A percentile compares a stretch with the other conserved stretches of the same genome.
phyloP scores from a whole-genome alignment of 1,140 invertebrate species.

The Druon quercuslanigerum region DNA sequence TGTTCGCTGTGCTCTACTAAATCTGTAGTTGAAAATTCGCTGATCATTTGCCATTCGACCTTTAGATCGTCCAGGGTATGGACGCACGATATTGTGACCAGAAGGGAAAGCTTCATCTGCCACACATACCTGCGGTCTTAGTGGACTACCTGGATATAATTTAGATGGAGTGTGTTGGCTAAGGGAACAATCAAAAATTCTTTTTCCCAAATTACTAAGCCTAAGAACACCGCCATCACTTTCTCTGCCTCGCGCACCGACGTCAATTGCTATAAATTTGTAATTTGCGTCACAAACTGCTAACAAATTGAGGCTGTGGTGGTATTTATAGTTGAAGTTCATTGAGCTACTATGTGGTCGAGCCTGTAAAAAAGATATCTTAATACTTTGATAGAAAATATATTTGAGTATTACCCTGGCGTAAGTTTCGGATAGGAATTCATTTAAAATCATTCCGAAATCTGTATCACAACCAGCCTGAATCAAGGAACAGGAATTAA shows the following conservation, averaged over 20 bases:
- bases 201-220: slow-evolving; percentile 43
- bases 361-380: background rate
- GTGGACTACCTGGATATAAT: slow-evolving; percentile 47
- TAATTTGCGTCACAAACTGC: background rate
- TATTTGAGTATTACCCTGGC: too few relatives aligned
- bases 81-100: slow-evolving; percentile 58
- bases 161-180: slow-evolving; percentile 46
- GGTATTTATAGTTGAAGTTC: background rate
- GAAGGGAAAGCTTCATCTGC: slow-evolving; percentile 67
- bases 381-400: too few relatives aligned
- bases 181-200: slow-evolving; percentile 46
- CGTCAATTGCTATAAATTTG: too few relatives aligned
- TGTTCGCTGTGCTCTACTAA: slow-evolving; percentile 64
- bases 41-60: slow-evolving; percentile 51
- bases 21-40: slow-evolving; percentile 66
- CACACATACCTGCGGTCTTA: slow-evolving; percentile 60
- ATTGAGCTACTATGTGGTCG: background rate
- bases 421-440: too few relatives aligned
- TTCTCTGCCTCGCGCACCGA: too few relatives aligned
- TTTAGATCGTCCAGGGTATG: slow-evolving; percentile 58
- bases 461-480: too few relatives aligned
- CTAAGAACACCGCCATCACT: too few relatives aligned
- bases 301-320: background rate
- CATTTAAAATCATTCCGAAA: too few relatives aligned
- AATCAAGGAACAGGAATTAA: too few relatives aligned